Conservation (phyloP, 1,140 invertebrate genomes). For the Polyergus mexicanus region DNA sequence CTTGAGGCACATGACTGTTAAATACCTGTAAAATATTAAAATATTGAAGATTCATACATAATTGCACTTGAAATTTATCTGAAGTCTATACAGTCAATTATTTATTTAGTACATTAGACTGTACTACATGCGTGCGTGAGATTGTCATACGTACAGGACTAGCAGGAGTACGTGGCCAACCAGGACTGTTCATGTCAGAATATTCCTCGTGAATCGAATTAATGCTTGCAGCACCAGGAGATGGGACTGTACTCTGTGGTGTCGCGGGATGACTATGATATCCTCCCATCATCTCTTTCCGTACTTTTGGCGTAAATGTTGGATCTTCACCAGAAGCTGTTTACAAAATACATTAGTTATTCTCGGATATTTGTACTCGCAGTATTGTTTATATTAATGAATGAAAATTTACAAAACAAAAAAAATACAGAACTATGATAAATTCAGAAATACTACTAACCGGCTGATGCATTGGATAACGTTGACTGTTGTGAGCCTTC, state of each 20-base stretch:
- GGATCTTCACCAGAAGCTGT: slow-evolving; percentile 95
- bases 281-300: slow-evolving; percentile 89
- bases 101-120: slow-evolving; percentile 22
- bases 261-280: slow-evolving; percentile 91
- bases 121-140: not conserved
- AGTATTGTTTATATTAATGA: not conserved
- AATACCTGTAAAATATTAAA: slow-evolving; percentile 91
- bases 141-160: slow-evolving; percentile 91
- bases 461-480: slow-evolving; percentile 95
- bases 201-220: slow-evolving; percentile 96
- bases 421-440: not conserved
- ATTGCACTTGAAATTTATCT: not conserved
- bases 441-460: slow-evolving; percentile 85
- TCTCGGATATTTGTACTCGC: not conserved
- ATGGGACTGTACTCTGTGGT: slow-evolving; percentile 91
- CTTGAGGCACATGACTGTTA: slow-evolving; percentile 96
- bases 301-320: slow-evolving; percentile 91
- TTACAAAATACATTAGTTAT: slow-evolving; percentile 34
- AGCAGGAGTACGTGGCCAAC: slow-evolving; percentile 95
- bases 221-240: slow-evolving; percentile 93
- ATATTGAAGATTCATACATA: slow-evolving; percentile 68
- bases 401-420: not conserved
- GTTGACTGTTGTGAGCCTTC: slow-evolving; percentile 97
- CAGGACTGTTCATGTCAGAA: slow-evolving; percentile 94
- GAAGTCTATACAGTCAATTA: not conserved